These are phyloP conservation scores for Rhorus exstirpatorius DNA, from an alignment of 2,888 invertebrate genomes.

Conservation along the genomic window DNA sequence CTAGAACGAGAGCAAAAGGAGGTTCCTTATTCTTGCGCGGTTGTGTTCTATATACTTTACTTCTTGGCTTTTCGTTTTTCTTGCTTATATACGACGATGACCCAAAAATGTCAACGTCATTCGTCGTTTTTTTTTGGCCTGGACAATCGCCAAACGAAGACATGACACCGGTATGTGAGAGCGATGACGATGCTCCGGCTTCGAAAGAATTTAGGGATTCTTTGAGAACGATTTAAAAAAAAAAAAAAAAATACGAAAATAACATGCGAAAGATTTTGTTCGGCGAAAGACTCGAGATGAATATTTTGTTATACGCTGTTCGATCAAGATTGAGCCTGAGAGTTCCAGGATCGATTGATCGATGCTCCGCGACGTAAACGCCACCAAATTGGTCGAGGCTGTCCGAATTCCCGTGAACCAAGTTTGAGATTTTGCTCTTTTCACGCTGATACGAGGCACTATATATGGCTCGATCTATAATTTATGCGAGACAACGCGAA, in stretches of 20 bases:
- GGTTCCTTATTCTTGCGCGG: neutral
- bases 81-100: slow-evolving; percentile 2
- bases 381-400: neutral
- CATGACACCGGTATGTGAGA: neutral
- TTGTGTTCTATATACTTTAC: slow-evolving; percentile 26
- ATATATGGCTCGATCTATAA: too few relatives aligned
- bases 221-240: too few relatives aligned
- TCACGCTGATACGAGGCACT: neutral
- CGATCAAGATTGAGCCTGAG: neutral
- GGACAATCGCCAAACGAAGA: slow-evolving; percentile 19
- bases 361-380: neutral
- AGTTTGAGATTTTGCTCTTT: neutral
- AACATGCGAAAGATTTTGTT: neutral
- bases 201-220: neutral
- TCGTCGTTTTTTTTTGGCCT: slow-evolving; percentile 44
- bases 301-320: neutral
- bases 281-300: neutral
- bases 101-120: slow-evolving; percentile 38
- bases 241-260: too few relatives aligned
- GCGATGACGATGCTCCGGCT: neutral
- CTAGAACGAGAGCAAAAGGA: too few relatives aligned
- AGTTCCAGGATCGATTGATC: neutral
- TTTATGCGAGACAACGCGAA: too few relatives aligned
- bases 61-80: neutral
- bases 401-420: neutral